Percentiles rank a stretch among this genome's conserved stretches.
Evolutionary conservation across 1,140 invertebrate species (phyloP).

Genomic region (Brachionus koreanus): DNA sequence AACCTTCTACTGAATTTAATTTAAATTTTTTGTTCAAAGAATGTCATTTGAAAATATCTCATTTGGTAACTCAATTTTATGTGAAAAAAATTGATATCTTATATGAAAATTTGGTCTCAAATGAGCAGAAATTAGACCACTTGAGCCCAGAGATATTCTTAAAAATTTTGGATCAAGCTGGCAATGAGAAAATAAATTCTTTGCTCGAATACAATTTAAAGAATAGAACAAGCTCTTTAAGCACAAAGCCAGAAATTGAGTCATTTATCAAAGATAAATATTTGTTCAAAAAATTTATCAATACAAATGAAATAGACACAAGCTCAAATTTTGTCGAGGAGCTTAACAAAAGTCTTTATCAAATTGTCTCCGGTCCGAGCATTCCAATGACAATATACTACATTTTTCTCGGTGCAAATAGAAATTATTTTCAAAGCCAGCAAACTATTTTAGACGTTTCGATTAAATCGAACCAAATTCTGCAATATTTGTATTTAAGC

Average conservation of each 20-base stretch:
- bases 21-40: conserved; percentile 15
- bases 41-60: not conserved
- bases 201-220: conserved; percentile 24
- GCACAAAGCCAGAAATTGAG: not conserved
- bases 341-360: not conserved
- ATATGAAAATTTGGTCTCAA: not conserved
- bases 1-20: too few species aligned
- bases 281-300: not conserved
- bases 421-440: conserved; percentile 18
- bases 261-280: conserved; percentile 19
- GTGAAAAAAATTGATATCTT: conserved; percentile 3
- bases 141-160: not conserved
- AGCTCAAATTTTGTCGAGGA: conserved; percentile 22
- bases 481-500: not conserved
- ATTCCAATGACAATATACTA: conserved; percentile 40
- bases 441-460: not conserved
- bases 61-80: conserved; percentile 1
- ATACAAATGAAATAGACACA: not conserved
- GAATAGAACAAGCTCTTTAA: not conserved
- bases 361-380: not conserved
- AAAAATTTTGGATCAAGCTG: not conserved
- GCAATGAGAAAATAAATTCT: conserved; percentile 40
- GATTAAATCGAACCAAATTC: not conserved
- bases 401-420: conserved; percentile 17
- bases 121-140: not conserved